These are phyloP conservation scores for Chymomyza amoena DNA, from an alignment of 2,888 invertebrate genomes.

Conservation along the genomic window DNA sequence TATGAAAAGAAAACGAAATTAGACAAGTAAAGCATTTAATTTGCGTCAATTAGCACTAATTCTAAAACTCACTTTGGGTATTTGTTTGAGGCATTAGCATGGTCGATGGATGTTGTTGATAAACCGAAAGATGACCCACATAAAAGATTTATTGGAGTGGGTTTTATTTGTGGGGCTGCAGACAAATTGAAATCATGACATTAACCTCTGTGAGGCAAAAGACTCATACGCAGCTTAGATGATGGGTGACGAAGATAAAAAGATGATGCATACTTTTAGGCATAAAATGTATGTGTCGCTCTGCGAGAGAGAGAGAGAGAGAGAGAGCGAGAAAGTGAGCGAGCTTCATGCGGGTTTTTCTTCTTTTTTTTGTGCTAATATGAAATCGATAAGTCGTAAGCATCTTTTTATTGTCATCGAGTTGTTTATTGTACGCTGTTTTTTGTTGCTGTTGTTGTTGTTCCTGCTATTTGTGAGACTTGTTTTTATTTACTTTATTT, in stretches of 20 bases:
- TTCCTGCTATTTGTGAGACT: neutral
- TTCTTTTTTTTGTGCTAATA: slow-evolving; percentile 42
- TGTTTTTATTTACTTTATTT: slow-evolving; percentile 58
- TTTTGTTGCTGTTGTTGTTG: slow-evolving; percentile 12
- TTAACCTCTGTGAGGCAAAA: slow-evolving; percentile 34
- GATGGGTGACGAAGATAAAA: slow-evolving; percentile 11
- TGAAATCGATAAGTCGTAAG: slow-evolving; percentile 67
- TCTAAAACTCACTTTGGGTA: slow-evolving; percentile 32
- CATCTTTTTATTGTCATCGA: slow-evolving; percentile 50
- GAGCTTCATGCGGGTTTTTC: neutral
- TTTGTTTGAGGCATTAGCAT: neutral
- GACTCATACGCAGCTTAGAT: neutral
- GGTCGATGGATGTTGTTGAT: neutral
- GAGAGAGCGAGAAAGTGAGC: neutral
- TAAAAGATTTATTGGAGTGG: neutral
- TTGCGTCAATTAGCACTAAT: slow-evolving; percentile 51
- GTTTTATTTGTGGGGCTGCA: slow-evolving; percentile 6
- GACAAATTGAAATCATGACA: slow-evolving; percentile 65
- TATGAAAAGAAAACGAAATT: slow-evolving; percentile 47
- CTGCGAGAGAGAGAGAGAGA: slow-evolving; percentile 6
- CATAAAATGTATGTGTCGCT: slow-evolving; percentile 55
- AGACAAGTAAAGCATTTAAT: slow-evolving; percentile 37
- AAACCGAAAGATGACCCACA: neutral
- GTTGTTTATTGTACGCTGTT: slow-evolving; percentile 15
- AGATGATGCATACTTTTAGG: slow-evolving; percentile 63